Conservation (phyloP, 2,797 vertebrate genomes). For the Sarcoramphus papa region DNA sequence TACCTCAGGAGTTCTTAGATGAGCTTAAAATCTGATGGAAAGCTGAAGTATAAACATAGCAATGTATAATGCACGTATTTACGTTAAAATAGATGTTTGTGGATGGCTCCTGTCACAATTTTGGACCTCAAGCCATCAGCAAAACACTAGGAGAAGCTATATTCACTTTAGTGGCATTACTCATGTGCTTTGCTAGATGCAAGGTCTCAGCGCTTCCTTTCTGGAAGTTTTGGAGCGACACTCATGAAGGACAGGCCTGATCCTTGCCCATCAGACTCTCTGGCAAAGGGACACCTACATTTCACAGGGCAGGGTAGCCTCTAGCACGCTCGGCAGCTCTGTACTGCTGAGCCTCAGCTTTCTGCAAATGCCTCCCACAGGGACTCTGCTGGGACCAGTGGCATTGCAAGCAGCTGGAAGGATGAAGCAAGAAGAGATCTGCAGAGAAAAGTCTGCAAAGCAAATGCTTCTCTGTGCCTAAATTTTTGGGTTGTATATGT, state of each 20-base stretch:
- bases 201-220: neutral
- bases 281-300: neutral
- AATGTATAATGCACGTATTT: neutral
- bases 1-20: neutral
- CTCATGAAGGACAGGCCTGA: neutral
- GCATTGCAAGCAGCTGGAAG: neutral
- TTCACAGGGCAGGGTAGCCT: neutral
- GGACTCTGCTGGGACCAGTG: neutral
- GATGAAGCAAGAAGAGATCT: neutral
- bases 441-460: neutral
- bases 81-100: neutral
- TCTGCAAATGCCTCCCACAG: neutral
- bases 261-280: neutral
- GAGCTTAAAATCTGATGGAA: neutral
- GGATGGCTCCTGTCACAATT: neutral
- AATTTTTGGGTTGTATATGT: accelerated
- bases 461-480: neutral
- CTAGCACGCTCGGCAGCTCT: accelerated
- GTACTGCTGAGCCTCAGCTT: neutral
- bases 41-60: neutral
- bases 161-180: neutral
- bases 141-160: neutral
- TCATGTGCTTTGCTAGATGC: accelerated
- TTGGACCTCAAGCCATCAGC: neutral
- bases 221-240: neutral